Percentiles rank a stretch among this genome's conserved stretches.
Evolutionary conservation across 2,797 vertebrate species (phyloP).

Genomic region (Neostethus bicornis): DNA sequence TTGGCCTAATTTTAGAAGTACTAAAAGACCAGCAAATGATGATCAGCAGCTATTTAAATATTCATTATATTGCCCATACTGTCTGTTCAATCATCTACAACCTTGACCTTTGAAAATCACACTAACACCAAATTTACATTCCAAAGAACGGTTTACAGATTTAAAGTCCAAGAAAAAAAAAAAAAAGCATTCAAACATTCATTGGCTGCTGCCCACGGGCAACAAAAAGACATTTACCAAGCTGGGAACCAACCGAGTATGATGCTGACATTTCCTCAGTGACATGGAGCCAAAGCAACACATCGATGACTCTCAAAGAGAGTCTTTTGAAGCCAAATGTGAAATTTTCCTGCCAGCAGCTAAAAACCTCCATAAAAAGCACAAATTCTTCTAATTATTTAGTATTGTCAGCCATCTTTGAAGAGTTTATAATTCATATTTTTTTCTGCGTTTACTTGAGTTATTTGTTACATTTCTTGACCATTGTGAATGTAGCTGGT

Average conservation of each 20-base stretch:
- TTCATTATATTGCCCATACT: constrained; percentile 11
- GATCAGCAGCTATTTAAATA: constrained; percentile 15
- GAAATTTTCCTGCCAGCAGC: no score
- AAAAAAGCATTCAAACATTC: constrained; percentile 41
- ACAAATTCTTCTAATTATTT: no score
- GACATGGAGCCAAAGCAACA: constrained; percentile 64
- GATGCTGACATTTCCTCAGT: constrained; percentile 72
- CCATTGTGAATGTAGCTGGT: constrained; percentile 66
- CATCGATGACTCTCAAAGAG: constrained; percentile 69
- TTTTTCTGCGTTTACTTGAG: no score
- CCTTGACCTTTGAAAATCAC: constrained; percentile 41
- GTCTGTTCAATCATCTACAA: constrained; percentile 12
- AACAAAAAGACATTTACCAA: constrained; percentile 40
- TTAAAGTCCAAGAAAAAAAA: no score
- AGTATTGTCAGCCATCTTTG: no score
- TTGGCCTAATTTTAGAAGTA: no score
- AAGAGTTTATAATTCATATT: no score
- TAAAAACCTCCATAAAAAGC: no score
- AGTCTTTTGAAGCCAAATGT: no score
- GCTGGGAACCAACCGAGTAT: constrained; percentile 40
- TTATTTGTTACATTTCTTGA: constrained; percentile 41
- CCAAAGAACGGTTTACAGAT: constrained; percentile 43
- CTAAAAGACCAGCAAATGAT: no score
- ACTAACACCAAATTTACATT: constrained; percentile 55
- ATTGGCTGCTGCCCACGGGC: constrained; percentile 6